Conservation (phyloP, 2,113 vertebrate species). For the Irena cyanogastra region DNA sequence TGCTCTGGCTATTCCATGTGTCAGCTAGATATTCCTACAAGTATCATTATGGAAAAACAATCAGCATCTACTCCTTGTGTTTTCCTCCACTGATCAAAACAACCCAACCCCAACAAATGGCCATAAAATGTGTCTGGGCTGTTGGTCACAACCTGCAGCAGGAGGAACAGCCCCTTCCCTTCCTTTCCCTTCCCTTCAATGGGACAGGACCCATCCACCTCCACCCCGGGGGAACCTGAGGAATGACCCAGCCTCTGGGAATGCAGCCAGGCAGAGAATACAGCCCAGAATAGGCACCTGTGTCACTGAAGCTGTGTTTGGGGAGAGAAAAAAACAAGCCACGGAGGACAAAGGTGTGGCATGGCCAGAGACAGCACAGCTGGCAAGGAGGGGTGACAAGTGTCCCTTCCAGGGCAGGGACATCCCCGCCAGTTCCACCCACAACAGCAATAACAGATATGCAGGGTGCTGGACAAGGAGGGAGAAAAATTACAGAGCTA, state of each 20-base stretch:
- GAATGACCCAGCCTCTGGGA: neutral
- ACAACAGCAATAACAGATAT: accelerated
- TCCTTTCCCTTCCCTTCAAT: neutral
- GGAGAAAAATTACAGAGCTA: neutral
- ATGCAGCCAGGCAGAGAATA: neutral
- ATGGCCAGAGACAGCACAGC: accelerated
- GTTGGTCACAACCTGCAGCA: accelerated
- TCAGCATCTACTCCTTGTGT: neutral
- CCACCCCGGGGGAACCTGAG: neutral
- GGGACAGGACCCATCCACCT: neutral
- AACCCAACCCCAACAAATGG: accelerated
- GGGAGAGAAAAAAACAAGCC: neutral
- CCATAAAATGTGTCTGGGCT: accelerated
- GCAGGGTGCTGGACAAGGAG: neutral
- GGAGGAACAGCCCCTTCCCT: neutral
- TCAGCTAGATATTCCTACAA: neutral
- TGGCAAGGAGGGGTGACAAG: accelerated
- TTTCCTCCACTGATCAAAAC: neutral
- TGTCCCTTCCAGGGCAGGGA: neutral
- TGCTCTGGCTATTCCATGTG: neutral
- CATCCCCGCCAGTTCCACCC: neutral
- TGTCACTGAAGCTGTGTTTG: neutral
- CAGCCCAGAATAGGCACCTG: neutral
- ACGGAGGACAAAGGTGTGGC: neutral
- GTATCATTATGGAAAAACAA: neutral